Evolutionary conservation across 2,113 vertebrate species (phyloP), one percentile per base, ranked within the genome.

Genomic region (Orcinus orca): DNA sequence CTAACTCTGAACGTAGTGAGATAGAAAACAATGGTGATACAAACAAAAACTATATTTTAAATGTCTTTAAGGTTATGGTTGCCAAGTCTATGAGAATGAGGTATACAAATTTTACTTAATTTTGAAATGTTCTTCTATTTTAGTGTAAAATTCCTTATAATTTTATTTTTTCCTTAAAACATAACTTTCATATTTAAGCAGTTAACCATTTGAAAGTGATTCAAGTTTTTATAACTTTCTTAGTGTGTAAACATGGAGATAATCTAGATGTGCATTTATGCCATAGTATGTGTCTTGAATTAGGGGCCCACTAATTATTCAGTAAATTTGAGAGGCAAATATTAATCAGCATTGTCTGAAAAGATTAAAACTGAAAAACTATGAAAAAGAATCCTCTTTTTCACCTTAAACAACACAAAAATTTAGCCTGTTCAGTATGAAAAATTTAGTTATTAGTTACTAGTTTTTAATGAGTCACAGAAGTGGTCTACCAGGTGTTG

Each of bases 101-200:
- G 13, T 71, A 9, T 17, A 70, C 63, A 92, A 33, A 70, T 90
- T 95, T 77, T 93, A 73, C 65, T 93, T 96, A 76, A 85, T 88
- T 93, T 82, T 92, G 8, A 93, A 88, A 74, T 85, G 25, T 20
- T 41, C 58, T 17, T 55, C 41, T 44, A 62, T 29, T 58, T 83
- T 91, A 71, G 29, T 55, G 14, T 86, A 67, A 74, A 80, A 77
- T 29, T 77, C 2, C 17, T 83, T 38, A 20, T 44, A 82, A 73
- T 92, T 95, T 96, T 94, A 4, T 94, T 3, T 95, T 96, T 91
- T 62, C 26, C n/a, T 91, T 93, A 53, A 80, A 95, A 47, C 4
- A 76, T 26, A 84, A 41, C 25, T 71, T 97, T 53, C 9, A 12
- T 91, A 83, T 83, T 92, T 93, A 89, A 55, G 77, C 33, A 68